Conservation (phyloP, 2,888 invertebrate genomes). For the Hirtodrosophila cameraria region DNA sequence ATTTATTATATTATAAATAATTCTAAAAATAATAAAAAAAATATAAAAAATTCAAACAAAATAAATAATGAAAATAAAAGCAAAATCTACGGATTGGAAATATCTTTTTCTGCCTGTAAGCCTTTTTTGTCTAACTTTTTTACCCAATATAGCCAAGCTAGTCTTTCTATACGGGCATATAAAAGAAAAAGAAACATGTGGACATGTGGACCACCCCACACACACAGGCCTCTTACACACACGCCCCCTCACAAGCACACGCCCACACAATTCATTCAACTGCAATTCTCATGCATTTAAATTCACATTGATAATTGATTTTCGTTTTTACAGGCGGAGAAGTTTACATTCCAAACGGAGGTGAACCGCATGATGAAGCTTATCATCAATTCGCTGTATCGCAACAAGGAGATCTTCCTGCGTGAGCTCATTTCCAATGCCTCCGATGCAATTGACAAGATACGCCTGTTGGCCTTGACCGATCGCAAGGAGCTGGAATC, state of each 20-base stretch:
- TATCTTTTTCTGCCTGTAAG: too few species aligned
- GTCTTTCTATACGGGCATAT: too few species aligned
- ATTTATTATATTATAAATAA: too few species aligned
- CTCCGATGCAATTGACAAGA: conserved; percentile 99
- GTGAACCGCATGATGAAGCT: conserved; percentile 99
- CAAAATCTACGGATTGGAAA: too few species aligned
- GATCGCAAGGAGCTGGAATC: conserved; percentile 91
- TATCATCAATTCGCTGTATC: conserved; percentile 99
- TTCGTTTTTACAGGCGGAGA: conserved; percentile 87
- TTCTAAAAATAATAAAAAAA: too few species aligned
- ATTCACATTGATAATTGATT: conserved; percentile 1
- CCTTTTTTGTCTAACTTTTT: too few species aligned
- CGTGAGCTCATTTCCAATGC: conserved; percentile 99
- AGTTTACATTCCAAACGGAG: conserved; percentile 97
- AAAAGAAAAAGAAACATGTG: too few species aligned
- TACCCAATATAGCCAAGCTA: too few species aligned
- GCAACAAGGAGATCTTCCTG: conserved; percentile 99
- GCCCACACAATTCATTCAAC: background rate
- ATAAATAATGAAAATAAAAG: too few species aligned
- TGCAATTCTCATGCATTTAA: background rate
- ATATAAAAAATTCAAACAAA: too few species aligned
- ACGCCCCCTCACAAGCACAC: background rate
- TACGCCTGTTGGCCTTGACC: conserved; percentile 96
- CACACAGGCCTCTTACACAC: too few species aligned
- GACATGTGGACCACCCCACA: too few species aligned